Percentiles rank a stretch among this genome's conserved stretches.
Evolutionary conservation across 2,113 vertebrate species (phyloP).

Genomic region (Haplotaxodon microlepis): DNA sequence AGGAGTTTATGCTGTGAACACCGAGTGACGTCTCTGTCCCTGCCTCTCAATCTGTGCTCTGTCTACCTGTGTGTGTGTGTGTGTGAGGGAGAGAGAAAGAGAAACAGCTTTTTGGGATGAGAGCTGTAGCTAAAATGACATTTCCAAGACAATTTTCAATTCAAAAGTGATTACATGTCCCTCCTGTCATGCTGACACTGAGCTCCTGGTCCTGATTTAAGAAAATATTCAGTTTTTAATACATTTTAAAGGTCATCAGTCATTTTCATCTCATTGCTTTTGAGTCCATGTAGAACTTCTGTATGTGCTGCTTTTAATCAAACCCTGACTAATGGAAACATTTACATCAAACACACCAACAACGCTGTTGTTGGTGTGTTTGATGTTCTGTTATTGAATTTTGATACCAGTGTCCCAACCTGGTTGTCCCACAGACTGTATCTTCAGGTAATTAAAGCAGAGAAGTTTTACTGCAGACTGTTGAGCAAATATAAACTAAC

Average conservation of each 20-base stretch:
- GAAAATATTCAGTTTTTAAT: not conserved
- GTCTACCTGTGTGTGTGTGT: not conserved
- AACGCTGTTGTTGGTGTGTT: not conserved
- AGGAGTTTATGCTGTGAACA: conserved; percentile 39
- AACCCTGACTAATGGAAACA: not conserved
- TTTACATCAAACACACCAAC: not conserved
- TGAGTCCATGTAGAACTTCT: not conserved
- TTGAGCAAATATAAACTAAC: not conserved
- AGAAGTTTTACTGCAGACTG: not conserved
- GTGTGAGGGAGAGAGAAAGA: not conserved
- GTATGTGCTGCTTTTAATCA: not conserved
- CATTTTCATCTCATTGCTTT: not conserved
- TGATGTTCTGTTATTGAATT: not conserved
- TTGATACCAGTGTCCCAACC: not conserved
- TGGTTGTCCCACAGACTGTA: not conserved
- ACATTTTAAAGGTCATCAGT: not conserved
- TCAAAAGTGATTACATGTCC: not conserved
- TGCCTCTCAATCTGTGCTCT: conserved; percentile 40
- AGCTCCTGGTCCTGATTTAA: not conserved
- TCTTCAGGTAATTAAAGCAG: not conserved
- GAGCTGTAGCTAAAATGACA: not conserved
- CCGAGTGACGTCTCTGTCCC: conserved; percentile 51
- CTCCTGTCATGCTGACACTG: not conserved
- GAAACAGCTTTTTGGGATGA: not conserved
- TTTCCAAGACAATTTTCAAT: not conserved